These are phyloP conservation scores for Zhuqinia jingwanae DNA, from an alignment of 2,888 invertebrate genomes.

Conservation along the genomic window DNA sequence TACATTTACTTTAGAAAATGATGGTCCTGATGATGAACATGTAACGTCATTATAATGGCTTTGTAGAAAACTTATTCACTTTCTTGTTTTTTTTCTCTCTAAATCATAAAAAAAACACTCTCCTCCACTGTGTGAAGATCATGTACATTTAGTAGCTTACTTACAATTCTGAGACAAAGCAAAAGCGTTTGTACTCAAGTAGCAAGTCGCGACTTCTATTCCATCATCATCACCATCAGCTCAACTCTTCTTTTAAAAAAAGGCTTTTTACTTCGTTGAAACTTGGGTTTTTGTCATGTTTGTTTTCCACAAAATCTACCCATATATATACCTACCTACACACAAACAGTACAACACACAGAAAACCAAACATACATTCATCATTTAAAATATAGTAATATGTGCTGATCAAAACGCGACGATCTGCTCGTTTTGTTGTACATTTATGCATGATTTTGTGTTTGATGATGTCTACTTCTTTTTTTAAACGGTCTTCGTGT, in stretches of 20 bases:
- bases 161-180: background rate
- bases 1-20: constrained; percentile 6
- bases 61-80: constrained; percentile 55
- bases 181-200: background rate
- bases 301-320: constrained; percentile 39
- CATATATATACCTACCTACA: background rate
- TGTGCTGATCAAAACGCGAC: constrained; percentile 10
- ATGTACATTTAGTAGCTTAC: background rate
- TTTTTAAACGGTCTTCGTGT: constrained; percentile 32
- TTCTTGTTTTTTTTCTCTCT: constrained; percentile 47
- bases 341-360: too few relatives aligned
- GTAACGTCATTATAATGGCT: constrained; percentile 61
- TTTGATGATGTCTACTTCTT: background rate
- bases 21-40: constrained; percentile 52
- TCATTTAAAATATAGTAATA: too few relatives aligned
- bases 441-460: constrained; percentile 14
- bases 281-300: constrained; percentile 41
- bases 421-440: constrained; percentile 3
- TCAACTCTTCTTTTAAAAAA: constrained; percentile 31
- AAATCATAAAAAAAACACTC: constrained; percentile 42
- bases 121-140: background rate
- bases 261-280: constrained; percentile 35
- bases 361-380: background rate
- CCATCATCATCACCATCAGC: constrained; percentile 33
- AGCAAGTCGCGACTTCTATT: constrained; percentile 44